Conservation (phyloP, 2,113 vertebrate species). For the Vombatus ursinus region DNA sequence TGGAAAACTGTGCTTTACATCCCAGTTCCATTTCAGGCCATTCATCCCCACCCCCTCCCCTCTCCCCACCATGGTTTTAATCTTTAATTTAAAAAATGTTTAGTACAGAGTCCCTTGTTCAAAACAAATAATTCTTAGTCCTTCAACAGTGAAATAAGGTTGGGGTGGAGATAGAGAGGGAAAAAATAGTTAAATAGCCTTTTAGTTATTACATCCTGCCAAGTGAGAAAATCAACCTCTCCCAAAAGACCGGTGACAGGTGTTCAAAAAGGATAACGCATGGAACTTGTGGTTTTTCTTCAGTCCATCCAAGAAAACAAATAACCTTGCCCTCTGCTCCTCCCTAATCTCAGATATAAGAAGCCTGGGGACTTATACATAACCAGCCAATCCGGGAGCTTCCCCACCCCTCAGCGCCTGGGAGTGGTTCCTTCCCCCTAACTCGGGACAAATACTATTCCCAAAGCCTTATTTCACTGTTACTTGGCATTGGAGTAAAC, state of each 20-base stretch:
- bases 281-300: not conserved
- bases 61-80: too few species aligned
- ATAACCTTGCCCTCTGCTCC: not conserved
- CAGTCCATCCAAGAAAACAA: slow-evolving; percentile 17
- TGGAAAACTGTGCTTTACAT: not conserved
- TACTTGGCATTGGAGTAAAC: slow-evolving; percentile 33
- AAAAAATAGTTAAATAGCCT: not conserved
- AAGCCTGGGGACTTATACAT: not conserved
- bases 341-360: not conserved
- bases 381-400: not conserved
- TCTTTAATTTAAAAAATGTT: not conserved
- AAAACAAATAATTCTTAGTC: not conserved
- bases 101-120: not conserved
- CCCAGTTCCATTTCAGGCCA: slow-evolving; percentile 4
- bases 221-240: not conserved
- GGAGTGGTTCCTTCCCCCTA: not conserved
- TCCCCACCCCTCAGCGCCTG: not conserved
- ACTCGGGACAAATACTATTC: not conserved
- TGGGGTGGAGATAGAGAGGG: not conserved
- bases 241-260: slow-evolving; percentile 2
- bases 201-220: not conserved
- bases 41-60: not conserved
- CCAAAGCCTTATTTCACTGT: slow-evolving; percentile 5
- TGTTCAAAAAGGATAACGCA: not conserved
- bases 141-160: not conserved